These are phyloP conservation scores for Ispidina picta DNA, from an alignment of 2,797 vertebrate species.

Conservation along the genomic window DNA sequence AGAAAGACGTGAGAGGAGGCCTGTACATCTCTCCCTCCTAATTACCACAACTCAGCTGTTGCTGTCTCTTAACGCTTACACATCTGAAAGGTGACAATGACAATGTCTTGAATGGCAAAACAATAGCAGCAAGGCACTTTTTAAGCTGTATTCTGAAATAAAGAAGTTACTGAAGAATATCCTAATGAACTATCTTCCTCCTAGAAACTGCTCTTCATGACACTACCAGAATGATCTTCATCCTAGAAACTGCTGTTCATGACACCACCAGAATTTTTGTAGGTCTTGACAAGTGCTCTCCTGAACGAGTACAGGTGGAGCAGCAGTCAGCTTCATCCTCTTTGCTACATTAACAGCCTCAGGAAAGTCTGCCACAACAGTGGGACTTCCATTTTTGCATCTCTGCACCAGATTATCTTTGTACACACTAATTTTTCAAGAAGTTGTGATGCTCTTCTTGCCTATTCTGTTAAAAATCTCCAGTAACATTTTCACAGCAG, in stretches of 20 bases:
- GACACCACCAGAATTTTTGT: neutral
- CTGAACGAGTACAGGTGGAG: neutral
- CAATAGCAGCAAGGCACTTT: neutral
- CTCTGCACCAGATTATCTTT: neutral
- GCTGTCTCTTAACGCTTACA: constrained; percentile 55
- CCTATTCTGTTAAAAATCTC: neutral
- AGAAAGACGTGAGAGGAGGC: constrained; percentile 21
- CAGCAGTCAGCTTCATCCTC: neutral
- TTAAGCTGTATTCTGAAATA: neutral
- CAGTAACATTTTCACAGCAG: neutral
- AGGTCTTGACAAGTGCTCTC: neutral
- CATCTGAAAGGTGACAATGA: constrained; percentile 63
- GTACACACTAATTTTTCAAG: neutral
- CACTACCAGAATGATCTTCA: neutral
- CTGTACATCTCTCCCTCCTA: constrained; percentile 45
- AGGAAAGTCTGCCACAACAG: neutral
- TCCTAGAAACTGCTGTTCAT: neutral
- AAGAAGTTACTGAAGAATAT: constrained; percentile 1
- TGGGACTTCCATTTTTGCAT: neutral
- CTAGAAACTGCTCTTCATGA: neutral
- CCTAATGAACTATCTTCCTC: neutral
- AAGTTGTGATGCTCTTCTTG: neutral
- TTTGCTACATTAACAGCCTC: fast-evolving
- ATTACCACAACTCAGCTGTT: constrained; percentile 65
- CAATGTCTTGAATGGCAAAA: constrained; percentile 35